Evolutionary conservation across 2,888 invertebrate genomes (phyloP).

Genomic region (Chymomyza procnemis): DNA sequence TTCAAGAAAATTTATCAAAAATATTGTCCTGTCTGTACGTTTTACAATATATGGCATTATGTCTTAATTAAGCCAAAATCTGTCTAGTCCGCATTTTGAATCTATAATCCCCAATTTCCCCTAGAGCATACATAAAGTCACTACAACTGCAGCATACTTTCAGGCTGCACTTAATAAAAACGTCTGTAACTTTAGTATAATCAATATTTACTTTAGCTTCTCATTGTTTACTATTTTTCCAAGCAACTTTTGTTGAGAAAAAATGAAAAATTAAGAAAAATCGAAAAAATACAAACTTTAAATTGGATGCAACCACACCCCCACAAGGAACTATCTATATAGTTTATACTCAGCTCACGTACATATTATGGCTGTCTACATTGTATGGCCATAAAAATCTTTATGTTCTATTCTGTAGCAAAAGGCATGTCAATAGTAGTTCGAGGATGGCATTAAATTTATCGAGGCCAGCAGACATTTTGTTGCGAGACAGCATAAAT

Average conservation of each 20-base stretch:
- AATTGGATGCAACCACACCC: conserved; percentile 47
- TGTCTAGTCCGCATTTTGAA: too few relatives aligned
- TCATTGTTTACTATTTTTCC: conserved; percentile 20
- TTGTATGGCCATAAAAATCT: conserved; percentile 18
- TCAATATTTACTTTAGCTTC: background rate
- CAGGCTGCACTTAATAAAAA: conserved; percentile 14
- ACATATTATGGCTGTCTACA: conserved; percentile 38
- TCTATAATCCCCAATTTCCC: too few relatives aligned
- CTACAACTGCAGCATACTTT: conserved; percentile 44
- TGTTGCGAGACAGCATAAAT: conserved; percentile 12
- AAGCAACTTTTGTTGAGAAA: conserved; percentile 23
- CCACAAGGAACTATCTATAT: background rate
- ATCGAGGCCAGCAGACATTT: conserved; percentile 38
- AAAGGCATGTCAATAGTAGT: background rate
- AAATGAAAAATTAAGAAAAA: conserved; percentile 25
- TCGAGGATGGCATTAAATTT: conserved; percentile 46
- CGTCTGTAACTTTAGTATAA: conserved; percentile 27
- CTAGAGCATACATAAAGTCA: background rate
- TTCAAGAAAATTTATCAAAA: too few relatives aligned
- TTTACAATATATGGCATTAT: too few relatives aligned
- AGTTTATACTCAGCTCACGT: background rate
- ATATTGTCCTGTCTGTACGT: too few relatives aligned
- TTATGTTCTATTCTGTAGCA: background rate
- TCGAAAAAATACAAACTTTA: conserved; percentile 45
- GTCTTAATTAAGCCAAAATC: too few relatives aligned